Evolutionary conservation across 2,113 vertebrate species (phyloP).

Genomic region (Dasyornis broadbenti): DNA sequence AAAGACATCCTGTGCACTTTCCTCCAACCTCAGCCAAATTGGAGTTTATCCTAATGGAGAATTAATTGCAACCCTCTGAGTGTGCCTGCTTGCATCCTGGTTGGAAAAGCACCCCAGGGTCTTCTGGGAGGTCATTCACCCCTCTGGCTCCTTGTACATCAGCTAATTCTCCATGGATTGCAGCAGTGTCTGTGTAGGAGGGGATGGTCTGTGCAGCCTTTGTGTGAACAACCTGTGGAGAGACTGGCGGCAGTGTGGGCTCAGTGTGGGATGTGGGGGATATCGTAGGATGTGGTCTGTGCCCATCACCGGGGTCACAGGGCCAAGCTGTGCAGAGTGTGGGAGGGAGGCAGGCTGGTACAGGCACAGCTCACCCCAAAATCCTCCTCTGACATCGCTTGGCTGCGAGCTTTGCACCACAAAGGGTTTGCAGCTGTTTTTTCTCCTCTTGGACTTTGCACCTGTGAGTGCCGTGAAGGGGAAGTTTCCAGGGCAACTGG

Average conservation of each 20-base stretch:
- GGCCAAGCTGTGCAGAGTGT: neutral
- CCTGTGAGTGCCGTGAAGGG: accelerated
- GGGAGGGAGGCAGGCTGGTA: neutral
- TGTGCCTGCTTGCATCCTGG: neutral
- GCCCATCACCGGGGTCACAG: neutral
- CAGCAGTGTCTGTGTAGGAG: neutral
- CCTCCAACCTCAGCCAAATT: neutral
- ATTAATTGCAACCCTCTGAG: neutral
- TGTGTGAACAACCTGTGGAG: neutral
- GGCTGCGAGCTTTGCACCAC: accelerated
- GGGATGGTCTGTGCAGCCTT: neutral
- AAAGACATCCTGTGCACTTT: neutral
- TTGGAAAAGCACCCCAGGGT: neutral
- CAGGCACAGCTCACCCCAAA: neutral
- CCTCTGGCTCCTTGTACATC: neutral
- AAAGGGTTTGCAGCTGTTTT: accelerated
- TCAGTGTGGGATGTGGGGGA: accelerated
- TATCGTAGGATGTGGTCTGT: neutral
- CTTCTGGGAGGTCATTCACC: neutral
- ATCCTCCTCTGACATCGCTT: neutral
- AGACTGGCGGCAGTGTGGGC: accelerated
- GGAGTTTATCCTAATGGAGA: neutral
- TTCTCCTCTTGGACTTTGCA: neutral
- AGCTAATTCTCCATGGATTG: neutral
- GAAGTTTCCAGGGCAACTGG: neutral